These are phyloP conservation scores for Emmelina monodactyla DNA, from an alignment of 2,888 invertebrate genomes.

Conservation along the genomic window DNA sequence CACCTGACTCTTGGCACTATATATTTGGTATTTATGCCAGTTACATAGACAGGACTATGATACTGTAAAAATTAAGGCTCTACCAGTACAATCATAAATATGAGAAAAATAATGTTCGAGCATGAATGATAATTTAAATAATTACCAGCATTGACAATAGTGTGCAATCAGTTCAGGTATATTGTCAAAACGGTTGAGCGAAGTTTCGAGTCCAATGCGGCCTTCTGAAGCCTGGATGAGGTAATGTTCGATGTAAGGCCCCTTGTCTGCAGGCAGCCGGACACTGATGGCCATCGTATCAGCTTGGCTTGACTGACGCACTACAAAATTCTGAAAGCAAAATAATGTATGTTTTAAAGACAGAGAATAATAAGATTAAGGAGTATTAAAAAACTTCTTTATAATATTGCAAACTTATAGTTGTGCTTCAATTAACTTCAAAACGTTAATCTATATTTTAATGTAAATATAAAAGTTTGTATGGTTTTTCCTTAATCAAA, in stretches of 20 bases:
- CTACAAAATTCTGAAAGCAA: slow-evolving; percentile 92
- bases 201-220: slow-evolving; percentile 89
- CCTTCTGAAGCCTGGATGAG: slow-evolving; percentile 86
- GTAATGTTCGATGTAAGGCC: slow-evolving; percentile 95
- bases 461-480: too few species aligned
- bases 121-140: too few species aligned
- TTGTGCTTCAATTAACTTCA: background rate
- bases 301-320: slow-evolving; percentile 91
- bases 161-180: slow-evolving; percentile 93
- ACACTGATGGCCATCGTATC: slow-evolving; percentile 96
- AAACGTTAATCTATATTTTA: too few species aligned
- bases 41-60: too few species aligned
- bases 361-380: background rate
- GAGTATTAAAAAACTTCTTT: background rate
- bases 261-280: slow-evolving; percentile 84
- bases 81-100: too few species aligned
- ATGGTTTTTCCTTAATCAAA: too few species aligned
- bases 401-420: background rate
- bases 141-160: slow-evolving; percentile 90
- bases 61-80: too few species aligned
- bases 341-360: too few species aligned
- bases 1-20: too few species aligned
- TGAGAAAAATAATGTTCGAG: too few species aligned
- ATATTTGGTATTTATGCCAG: too few species aligned
- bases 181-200: slow-evolving; percentile 90